A percentile compares a stretch with the other conserved stretches of the same genome.
These are phyloP conservation scores for Cordylochernes scorpioides DNA, from an alignment of 2,888 invertebrate species.

Conservation along the genomic window DNA sequence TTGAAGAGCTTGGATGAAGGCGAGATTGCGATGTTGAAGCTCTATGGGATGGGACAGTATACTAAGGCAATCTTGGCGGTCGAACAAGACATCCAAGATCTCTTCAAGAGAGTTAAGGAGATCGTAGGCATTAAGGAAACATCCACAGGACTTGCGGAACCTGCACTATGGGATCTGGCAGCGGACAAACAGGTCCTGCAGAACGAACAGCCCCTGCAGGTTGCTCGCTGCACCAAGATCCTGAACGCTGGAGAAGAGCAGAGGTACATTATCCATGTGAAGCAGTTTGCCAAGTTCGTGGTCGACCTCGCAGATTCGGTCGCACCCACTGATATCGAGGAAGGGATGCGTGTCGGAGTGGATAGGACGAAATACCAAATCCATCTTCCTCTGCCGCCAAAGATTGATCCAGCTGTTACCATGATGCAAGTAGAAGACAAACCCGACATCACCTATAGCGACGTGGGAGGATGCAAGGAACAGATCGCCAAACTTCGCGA, in stretches of 20 bases:
- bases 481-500: slow-evolving; percentile 7
- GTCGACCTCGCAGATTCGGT: slow-evolving; percentile 2
- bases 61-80: slow-evolving; percentile 70
- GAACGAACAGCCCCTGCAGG: slow-evolving; percentile 4
- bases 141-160: slow-evolving; percentile 5
- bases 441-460: slow-evolving; percentile 7
- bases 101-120: slow-evolving; percentile 3
- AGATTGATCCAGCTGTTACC: slow-evolving; percentile 5
- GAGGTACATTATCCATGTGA: slow-evolving; percentile 6
- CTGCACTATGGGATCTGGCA: slow-evolving; percentile 3
- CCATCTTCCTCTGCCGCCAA: slow-evolving; percentile 5
- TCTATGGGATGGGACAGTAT: slow-evolving; percentile 93
- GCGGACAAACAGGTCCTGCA: slow-evolving; percentile 6
- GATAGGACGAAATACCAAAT: slow-evolving; percentile 5
- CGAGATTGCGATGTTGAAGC: slow-evolving; percentile 81
- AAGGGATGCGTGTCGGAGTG: slow-evolving; percentile 9
- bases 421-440: slow-evolving; percentile 9
- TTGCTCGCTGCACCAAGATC: slow-evolving; percentile 7
- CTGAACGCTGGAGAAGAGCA: slow-evolving; percentile 3
- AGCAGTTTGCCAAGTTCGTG: slow-evolving; percentile 4
- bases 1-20: slow-evolving; percentile 81
- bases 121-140: slow-evolving; percentile 2
- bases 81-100: slow-evolving; percentile 60
- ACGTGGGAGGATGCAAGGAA: slow-evolving; percentile 8
- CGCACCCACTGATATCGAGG: slow-evolving; percentile 7